These are phyloP conservation scores for Apaloderma vittatum DNA, from an alignment of 2,113 vertebrate genomes.

Conservation along the genomic window DNA sequence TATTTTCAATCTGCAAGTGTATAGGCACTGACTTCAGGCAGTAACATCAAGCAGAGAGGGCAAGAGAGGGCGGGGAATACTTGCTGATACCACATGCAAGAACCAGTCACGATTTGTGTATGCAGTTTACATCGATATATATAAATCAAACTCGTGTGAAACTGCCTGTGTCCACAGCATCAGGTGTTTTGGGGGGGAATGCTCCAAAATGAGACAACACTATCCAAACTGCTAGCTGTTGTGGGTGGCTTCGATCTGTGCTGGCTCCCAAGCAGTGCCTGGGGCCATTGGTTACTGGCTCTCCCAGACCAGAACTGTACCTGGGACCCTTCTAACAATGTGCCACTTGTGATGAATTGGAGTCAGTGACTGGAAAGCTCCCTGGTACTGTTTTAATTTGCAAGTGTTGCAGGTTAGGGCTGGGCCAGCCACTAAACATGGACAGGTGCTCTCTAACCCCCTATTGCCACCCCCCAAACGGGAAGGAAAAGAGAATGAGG, in stretches of 20 bases:
- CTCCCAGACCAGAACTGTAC: not conserved
- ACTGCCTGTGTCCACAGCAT: not conserved
- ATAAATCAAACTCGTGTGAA: not conserved
- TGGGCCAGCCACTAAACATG: too few species aligned
- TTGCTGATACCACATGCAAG: not conserved
- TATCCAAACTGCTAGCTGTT: not conserved
- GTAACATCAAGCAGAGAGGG: not conserved
- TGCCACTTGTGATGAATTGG: not conserved
- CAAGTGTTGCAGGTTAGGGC: too few species aligned
- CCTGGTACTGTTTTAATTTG: not conserved
- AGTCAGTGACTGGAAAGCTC: not conserved
- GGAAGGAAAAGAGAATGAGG: too few species aligned
- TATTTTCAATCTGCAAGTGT: not conserved
- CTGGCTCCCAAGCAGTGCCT: accelerated
- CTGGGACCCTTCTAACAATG: not conserved
- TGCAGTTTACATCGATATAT: too few species aligned
- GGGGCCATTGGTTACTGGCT: accelerated
- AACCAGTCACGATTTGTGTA: not conserved
- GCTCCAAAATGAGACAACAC: not conserved
- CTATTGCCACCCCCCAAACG: too few species aligned
- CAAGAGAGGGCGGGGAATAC: not conserved
- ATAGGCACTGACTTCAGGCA: not conserved
- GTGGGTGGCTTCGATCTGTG: not conserved
- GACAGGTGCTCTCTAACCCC: too few species aligned
- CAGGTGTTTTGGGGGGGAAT: not conserved